phyloP scores from a whole-genome alignment of 2,113 vertebrate species.

The Salvelinus sp. region DNA sequence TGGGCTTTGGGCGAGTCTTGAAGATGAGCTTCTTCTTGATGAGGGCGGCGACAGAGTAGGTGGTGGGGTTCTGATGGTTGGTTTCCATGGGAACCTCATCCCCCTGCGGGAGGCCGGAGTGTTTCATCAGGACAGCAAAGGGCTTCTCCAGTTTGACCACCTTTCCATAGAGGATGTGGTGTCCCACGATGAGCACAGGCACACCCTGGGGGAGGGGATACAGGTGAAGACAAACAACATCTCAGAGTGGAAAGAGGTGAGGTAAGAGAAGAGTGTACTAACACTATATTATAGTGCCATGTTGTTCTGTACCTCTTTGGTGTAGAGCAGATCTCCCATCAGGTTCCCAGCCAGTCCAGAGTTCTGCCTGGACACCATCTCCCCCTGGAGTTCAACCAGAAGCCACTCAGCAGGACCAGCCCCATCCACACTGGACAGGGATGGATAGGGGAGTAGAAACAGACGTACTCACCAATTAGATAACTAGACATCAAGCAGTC shows the following conservation, averaged over 20 bases:
- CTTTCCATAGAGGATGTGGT: slow-evolving; percentile 98
- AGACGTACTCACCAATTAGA: background rate
- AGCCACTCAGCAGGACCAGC: slow-evolving; percentile 81
- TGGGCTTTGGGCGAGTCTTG: slow-evolving; percentile 97
- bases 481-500: background rate
- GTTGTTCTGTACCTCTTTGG: slow-evolving; percentile 75
- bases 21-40: slow-evolving; percentile 95
- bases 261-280: no score
- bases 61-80: slow-evolving; percentile 35
- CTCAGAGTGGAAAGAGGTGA: no score
- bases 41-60: slow-evolving; percentile 83
- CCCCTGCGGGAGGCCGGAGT: slow-evolving; percentile 35
- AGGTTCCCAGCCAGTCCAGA: slow-evolving; percentile 80
- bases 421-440: slow-evolving; percentile 63
- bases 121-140: slow-evolving; percentile 88
- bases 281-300: background rate
- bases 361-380: slow-evolving; percentile 83
- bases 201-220: slow-evolving; percentile 75
- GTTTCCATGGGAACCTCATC: slow-evolving; percentile 61
- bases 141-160: slow-evolving; percentile 90
- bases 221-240: slow-evolving; percentile 4
- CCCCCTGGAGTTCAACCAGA: slow-evolving; percentile 93
- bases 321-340: slow-evolving; percentile 94
- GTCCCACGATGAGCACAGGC: slow-evolving; percentile 90
- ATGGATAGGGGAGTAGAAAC: background rate